Evolutionary conservation across 2,888 invertebrate species (phyloP).

Genomic region (Lacanobia wlatinum): DNA sequence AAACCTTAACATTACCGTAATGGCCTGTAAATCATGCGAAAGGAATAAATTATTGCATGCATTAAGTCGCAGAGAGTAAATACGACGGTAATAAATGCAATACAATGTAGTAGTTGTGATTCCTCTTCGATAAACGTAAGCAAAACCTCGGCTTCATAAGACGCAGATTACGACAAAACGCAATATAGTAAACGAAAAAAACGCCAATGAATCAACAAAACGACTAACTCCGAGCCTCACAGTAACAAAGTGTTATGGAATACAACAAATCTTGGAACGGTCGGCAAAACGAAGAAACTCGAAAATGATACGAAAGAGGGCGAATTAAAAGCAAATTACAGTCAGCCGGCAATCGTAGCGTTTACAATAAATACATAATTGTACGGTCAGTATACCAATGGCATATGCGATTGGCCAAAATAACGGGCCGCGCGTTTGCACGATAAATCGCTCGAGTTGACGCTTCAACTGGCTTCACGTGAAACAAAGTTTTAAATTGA

Average conservation of each 20-base stretch:
- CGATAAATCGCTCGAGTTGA: conserved; percentile 76
- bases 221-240: conserved; percentile 34
- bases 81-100: conserved; percentile 77
- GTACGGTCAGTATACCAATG: conserved; percentile 88
- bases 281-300: conserved; percentile 86
- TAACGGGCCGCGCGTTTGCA: conserved; percentile 81
- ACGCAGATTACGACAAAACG: conserved; percentile 24
- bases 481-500: conserved; percentile 49
- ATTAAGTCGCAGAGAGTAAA: conserved; percentile 79
- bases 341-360: conserved; percentile 89
- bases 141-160: conserved; percentile 28
- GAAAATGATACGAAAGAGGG: conserved; percentile 89
- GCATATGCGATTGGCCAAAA: conserved; percentile 86
- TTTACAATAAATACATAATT: conserved; percentile 92
- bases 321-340: conserved; percentile 91
- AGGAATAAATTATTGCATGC: conserved; percentile 84
- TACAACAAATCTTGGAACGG: conserved; percentile 79
- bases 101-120: conserved; percentile 75
- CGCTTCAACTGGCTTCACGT: conserved; percentile 59
- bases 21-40: conserved; percentile 84
- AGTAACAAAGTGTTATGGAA: conserved; percentile 62
- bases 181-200: conserved; percentile 24
- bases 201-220: conserved; percentile 43
- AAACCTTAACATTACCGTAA: conserved; percentile 81
- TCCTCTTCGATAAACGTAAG: conserved; percentile 48